These are phyloP conservation scores for Pan troglodytes DNA, from an alignment of 2,113 vertebrate genomes.

Conservation along the genomic window DNA sequence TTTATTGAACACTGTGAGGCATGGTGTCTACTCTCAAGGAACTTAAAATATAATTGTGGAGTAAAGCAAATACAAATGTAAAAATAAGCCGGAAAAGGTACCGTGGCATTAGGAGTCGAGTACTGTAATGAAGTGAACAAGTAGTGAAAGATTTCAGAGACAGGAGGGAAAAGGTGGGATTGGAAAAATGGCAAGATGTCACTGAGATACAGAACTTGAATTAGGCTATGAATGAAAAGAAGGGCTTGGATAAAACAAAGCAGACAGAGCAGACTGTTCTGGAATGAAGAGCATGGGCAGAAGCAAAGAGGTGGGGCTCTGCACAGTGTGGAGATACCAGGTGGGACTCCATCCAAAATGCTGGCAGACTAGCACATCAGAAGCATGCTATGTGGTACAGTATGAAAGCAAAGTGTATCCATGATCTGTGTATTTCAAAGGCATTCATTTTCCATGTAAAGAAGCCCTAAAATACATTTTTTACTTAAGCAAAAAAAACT, in stretches of 20 bases:
- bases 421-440: background rate
- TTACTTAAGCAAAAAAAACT: background rate
- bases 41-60: background rate
- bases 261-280: background rate
- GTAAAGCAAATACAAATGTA: background rate
- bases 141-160: background rate
- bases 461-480: background rate
- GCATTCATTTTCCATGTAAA: background rate
- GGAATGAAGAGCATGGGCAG: background rate
- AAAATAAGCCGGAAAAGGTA: background rate
- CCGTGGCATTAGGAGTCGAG: background rate
- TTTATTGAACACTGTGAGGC: background rate
- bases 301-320: background rate
- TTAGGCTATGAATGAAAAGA: background rate
- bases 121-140: background rate
- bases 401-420: background rate
- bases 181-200: background rate
- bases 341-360: rapidly evolving
- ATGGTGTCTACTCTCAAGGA: background rate
- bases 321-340: rapidly evolving
- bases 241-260: background rate
- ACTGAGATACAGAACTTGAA: background rate
- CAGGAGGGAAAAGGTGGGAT: background rate
- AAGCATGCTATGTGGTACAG: background rate
- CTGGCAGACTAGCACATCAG: rapidly evolving